Evolutionary conservation across 2,888 invertebrate genomes (phyloP).

Genomic region (Mimachlamys varia): DNA sequence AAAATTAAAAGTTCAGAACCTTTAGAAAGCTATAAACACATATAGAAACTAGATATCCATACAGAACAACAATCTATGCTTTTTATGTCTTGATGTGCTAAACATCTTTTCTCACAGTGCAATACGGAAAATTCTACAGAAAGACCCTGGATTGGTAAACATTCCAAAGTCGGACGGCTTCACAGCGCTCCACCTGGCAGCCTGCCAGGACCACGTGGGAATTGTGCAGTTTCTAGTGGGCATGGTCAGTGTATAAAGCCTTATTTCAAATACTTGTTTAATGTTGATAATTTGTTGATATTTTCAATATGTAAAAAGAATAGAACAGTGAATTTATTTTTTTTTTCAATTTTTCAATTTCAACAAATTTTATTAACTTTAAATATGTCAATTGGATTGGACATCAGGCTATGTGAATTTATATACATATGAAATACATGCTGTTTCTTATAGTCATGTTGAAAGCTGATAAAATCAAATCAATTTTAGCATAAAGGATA

Average conservation of each 20-base stretch:
- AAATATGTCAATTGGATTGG: too few species aligned
- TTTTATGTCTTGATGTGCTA: background rate
- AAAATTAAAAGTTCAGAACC: background rate
- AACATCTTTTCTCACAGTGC: constrained; percentile 49
- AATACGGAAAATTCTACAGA: constrained; percentile 51
- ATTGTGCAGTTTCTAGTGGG: constrained; percentile 90
- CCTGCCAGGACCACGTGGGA: constrained; percentile 97
- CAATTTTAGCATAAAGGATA: too few species aligned
- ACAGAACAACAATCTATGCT: background rate
- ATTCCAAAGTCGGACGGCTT: constrained; percentile 96
- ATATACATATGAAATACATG: too few species aligned
- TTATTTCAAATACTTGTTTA: background rate
- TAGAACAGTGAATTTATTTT: too few species aligned
- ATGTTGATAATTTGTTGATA: background rate
- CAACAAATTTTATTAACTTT: too few species aligned
- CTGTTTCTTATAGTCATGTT: too few species aligned
- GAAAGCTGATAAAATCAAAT: too few species aligned
- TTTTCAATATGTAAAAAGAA: too few species aligned
- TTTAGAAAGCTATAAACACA: too few species aligned
- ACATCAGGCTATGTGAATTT: too few species aligned
- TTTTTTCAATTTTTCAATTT: too few species aligned
- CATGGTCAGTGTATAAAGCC: constrained; percentile 68
- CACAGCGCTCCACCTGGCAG: constrained; percentile 95
- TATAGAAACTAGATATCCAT: background rate
- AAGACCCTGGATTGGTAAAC: constrained; percentile 48